Base-by-base conservation (phyloP, 2,797 vertebrate species). In the Caiman crocodilus region DNA sequence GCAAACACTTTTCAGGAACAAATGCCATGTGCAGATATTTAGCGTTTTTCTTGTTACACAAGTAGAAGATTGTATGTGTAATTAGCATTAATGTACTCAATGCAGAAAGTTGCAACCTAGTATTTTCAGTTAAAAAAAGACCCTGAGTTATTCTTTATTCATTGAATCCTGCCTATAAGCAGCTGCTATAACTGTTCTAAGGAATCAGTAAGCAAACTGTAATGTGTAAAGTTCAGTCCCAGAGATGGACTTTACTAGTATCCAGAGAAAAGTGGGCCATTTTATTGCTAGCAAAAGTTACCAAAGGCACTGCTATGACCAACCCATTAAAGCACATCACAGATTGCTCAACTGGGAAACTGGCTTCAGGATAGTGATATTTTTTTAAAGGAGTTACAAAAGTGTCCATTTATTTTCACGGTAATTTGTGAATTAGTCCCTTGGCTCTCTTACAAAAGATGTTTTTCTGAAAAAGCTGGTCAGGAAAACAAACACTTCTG, bases 271-370 rank as follows among this genome's bases (percentile, higher is more conserved):
- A 87, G 85, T 82, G 87, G 76, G 75, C 84, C 80, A 42, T 92
- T 91, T 42, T 5, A 21, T 92, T 92, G 83, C 85, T 26, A 87
- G 84, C 87, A 86, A 90, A 89, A 58, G 82, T 88, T 85, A 96
- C 76, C 5, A 0, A 91, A 95, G 90, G 85, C 90, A 81, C 92
- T 82, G 55, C 67, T 90, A 90, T 94, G 84, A 93, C 94, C 63
- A 0, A 89, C 76, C 94, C 83, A 67, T 3, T 75, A 90, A 94
- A 94, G 84, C 71, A 61, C 2, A 0, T 92, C 0, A 11, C 84
- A 88, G 95, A 90, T 84, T 90, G 82, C 89, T 96, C 94, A 90
- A 84, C 6, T 92, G 84, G 89, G 86, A 92, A 92, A 94, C 15
- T 92, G 93, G 89, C 93, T 94, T 87, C 79, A 75, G 90, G 90